Evolutionary conservation across 2,797 vertebrate genomes (phyloP).

Genomic region (Hydrolagus colliei): DNA sequence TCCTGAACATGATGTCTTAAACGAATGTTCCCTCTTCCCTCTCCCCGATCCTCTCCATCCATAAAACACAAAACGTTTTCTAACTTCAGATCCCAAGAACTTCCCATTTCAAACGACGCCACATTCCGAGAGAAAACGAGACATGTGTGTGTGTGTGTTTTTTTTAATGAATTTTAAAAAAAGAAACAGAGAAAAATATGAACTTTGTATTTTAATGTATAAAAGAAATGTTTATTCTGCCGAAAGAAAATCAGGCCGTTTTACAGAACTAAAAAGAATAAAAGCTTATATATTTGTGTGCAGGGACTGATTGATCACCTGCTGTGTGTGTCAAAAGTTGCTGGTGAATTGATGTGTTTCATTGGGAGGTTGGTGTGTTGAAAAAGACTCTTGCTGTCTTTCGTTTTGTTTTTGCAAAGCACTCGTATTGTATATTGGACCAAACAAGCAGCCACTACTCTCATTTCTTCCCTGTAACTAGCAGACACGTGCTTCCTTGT

Average conservation of each 20-base stretch:
- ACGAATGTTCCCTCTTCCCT: neutral
- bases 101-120: neutral
- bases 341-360: constrained; percentile 34
- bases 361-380: constrained; percentile 40
- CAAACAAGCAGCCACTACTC: constrained; percentile 27
- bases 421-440: constrained; percentile 33
- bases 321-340: constrained; percentile 36
- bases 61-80: neutral
- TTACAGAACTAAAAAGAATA: neutral
- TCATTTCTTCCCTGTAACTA: constrained; percentile 44
- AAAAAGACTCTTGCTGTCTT: constrained; percentile 41
- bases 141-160: neutral
- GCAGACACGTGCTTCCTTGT: constrained; percentile 31
- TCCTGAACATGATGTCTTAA: constrained; percentile 93
- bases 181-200: constrained; percentile 45
- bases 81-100: neutral
- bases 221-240: constrained; percentile 30
- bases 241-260: constrained; percentile 22
- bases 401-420: constrained; percentile 41
- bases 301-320: neutral
- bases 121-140: constrained; percentile 39
- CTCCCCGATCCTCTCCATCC: neutral
- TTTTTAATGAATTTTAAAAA: constrained; percentile 47
- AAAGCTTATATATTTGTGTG: constrained; percentile 31
- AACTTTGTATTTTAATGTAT: constrained; percentile 32